These are phyloP conservation scores for Melanotus villosus DNA, from an alignment of 2,888 invertebrate genomes.

Conservation along the genomic window DNA sequence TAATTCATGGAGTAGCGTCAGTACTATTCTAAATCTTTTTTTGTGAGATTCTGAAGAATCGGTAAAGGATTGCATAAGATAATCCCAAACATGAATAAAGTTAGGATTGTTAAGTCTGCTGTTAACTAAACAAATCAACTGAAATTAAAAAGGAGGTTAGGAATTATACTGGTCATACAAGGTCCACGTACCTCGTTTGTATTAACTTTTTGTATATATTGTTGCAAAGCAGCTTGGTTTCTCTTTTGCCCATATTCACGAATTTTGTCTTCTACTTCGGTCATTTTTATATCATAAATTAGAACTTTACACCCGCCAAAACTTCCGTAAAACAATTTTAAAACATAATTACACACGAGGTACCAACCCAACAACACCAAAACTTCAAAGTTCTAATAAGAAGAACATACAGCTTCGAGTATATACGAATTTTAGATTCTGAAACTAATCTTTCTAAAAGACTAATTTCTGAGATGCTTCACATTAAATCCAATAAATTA, in stretches of 20 bases:
- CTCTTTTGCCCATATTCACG: conserved; percentile 58
- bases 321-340: no score
- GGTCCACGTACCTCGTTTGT: conserved; percentile 53
- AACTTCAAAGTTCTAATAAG: no score
- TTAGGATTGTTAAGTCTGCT: conserved; percentile 53
- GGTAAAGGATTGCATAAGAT: conserved; percentile 59
- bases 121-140: conserved; percentile 57
- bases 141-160: conserved; percentile 43
- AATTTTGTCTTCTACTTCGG: conserved; percentile 52
- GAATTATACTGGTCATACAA: not conserved
- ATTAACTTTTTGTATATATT: conserved; percentile 51
- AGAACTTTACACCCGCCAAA: not conserved
- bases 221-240: conserved; percentile 54
- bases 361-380: no score
- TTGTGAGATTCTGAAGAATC: conserved; percentile 56
- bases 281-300: conserved; percentile 41
- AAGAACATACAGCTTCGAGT: no score
- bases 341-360: no score
- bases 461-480: no score
- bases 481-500: no score
- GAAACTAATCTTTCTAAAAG: no score
- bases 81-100: conserved; percentile 61
- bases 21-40: conserved; percentile 59
- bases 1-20: conserved; percentile 58
- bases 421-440: no score